Evolutionary conservation across 2,888 invertebrate species (phyloP).

Genomic region (Nineta flava): DNA sequence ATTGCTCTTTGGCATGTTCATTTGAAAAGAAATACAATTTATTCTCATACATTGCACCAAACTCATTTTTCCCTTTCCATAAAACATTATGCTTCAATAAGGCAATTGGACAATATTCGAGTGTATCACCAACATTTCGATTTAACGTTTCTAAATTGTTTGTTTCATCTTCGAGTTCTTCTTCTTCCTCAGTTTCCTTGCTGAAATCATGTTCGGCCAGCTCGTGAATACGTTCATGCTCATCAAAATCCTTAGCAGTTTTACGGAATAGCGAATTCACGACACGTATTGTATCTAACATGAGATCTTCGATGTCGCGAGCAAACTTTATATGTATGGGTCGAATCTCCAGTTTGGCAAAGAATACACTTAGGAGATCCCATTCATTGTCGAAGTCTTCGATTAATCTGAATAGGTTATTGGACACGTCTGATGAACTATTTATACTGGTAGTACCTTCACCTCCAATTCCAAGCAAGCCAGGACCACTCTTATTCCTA

Average conservation of each 20-base stretch:
- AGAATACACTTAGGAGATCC: too few species aligned
- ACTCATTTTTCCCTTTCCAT: constrained; percentile 44
- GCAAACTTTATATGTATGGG: neutral
- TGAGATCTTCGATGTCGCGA: neutral
- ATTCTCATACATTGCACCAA: constrained; percentile 32
- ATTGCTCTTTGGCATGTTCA: constrained; percentile 31
- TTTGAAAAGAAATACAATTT: constrained; percentile 36
- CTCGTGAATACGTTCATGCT: constrained; percentile 26
- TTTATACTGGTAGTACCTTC: too few species aligned
- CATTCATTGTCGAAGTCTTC: too few species aligned
- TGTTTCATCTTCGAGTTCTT: constrained; percentile 10
- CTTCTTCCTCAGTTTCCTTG: constrained; percentile 21
- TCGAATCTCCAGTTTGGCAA: too few species aligned
- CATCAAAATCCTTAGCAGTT: constrained; percentile 28
- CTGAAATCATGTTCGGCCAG: constrained; percentile 24
- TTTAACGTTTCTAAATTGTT: constrained; percentile 14
- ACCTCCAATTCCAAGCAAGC: too few species aligned
- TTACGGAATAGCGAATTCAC: constrained; percentile 25
- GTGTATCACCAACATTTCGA: constrained; percentile 37
- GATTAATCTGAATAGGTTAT: too few species aligned
- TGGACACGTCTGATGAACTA: too few species aligned
- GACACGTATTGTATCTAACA: constrained; percentile 13
- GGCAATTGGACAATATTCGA: constrained; percentile 44
- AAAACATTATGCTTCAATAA: constrained; percentile 34
- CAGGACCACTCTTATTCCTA: too few species aligned